Conservation (phyloP, 92 coral and sea anemone genomes). For the Phenganax subtilis region DNA sequence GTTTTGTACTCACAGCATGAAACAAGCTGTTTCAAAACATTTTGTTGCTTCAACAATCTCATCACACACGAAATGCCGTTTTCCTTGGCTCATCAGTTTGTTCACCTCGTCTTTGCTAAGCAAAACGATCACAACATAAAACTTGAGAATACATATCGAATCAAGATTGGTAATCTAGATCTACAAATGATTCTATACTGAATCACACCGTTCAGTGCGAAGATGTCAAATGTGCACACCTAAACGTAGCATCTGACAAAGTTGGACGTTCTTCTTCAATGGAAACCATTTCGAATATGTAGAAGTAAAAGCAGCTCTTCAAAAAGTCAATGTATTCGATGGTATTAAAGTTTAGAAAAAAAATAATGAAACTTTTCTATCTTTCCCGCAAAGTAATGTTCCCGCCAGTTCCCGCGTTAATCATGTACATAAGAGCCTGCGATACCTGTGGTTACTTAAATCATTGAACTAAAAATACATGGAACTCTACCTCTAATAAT, state of each 20-base stretch:
- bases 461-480: too few species aligned
- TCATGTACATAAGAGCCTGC: not conserved
- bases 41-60: constrained; percentile 87
- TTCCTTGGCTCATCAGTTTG: constrained; percentile 87
- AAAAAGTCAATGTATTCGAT: not conserved
- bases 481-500: too few species aligned
- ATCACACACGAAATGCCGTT: constrained; percentile 76
- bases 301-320: not conserved
- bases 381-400: constrained; percentile 14
- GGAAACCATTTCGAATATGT: constrained; percentile 27
- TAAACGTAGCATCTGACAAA: constrained; percentile 23
- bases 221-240: not conserved
- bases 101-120: constrained; percentile 59
- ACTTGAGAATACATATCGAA: not conserved
- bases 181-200: too few species aligned
- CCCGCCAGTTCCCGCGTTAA: constrained; percentile 16
- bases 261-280: constrained; percentile 20
- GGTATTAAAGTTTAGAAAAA: not conserved
- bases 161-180: not conserved
- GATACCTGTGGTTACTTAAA: too few species aligned
- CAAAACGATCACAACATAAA: not conserved
- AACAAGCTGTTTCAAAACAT: constrained; percentile 87
- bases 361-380: not conserved
- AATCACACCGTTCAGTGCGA: too few species aligned
- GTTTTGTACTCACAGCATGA: constrained; percentile 61